Base-by-base conservation (phyloP, 2,113 vertebrate species). In the Conger conger region DNA sequence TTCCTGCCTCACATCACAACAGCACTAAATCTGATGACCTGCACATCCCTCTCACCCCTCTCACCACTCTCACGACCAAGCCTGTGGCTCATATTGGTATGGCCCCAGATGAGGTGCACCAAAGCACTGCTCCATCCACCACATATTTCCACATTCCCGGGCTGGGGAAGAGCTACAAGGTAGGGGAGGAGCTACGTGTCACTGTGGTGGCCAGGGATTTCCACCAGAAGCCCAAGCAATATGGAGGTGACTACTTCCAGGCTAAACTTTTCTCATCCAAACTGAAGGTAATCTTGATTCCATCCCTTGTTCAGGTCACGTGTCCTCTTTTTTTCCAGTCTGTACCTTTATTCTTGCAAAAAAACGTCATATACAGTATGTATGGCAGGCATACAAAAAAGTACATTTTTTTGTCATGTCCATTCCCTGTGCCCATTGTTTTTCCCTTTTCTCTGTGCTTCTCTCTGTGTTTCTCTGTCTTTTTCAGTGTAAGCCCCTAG, bases 231-330 rank as follows among this genome's bases (percentile, higher is more conserved):
- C 68, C 68, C n/a, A 73, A 73, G 9, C 68, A 18, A 33, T 73
- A 73, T 73, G 68, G 68, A 73, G 68, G 68, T 30, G 68, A 73
- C 68, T 73, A 33, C 68, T 73, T 73, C 68, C 68, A 73, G n/a
- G 68, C 68, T 30, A 73, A 73, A 33, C 68, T 73, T 27, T 33
- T 20, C n/a, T 73, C 68, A 8, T 9, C 68, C 27, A 73, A n/a
- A 73, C 68, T 73, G 27, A 73, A 73, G 68, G 68, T 73, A 73
- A 7, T 73, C 68, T 73, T 33, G 30, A 73, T 73, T 73, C 33
- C 68, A 11, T n/a, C 13, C 0, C 9, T 23, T 73, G n/a, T 73
- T 23, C 6, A 27, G 20, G 57, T 27, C 18, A 63, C 2, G 45
- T 50, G 57, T 23, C 27, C 27, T 1, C 57, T 4, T 63, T 1